Evolutionary conservation across 2,113 vertebrate species (phyloP).

Genomic region (Mobula hypostoma): DNA sequence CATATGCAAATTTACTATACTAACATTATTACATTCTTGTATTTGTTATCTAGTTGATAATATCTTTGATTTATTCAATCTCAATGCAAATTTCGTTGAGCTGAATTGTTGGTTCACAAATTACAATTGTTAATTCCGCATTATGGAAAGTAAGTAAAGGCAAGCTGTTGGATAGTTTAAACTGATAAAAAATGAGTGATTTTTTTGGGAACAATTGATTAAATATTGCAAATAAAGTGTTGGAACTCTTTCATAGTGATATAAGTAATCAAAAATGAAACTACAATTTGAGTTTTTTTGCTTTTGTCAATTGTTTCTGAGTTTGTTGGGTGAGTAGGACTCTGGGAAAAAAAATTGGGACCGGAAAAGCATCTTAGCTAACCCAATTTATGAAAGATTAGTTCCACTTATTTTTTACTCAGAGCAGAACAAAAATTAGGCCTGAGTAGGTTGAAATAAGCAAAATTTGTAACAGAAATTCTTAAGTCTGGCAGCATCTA

Average conservation of each 20-base stretch:
- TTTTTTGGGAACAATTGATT: neutral
- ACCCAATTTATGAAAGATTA: neutral
- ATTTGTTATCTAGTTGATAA: neutral
- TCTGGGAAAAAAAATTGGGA: neutral
- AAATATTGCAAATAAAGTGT: neutral
- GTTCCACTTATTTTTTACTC: neutral
- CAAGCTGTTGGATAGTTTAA: neutral
- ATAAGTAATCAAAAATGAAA: neutral
- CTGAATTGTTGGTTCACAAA: neutral
- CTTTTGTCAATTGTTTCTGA: neutral
- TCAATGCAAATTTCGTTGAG: neutral
- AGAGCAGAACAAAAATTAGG: neutral
- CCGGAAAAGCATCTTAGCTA: neutral
- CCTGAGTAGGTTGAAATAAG: neutral
- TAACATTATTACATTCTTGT: neutral
- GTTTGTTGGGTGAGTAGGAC: neutral
- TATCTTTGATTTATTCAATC: neutral
- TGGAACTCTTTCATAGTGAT: neutral
- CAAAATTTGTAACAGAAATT: no score
- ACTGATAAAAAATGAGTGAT: neutral
- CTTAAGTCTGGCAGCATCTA: no score
- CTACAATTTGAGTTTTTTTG: neutral
- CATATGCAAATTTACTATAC: neutral
- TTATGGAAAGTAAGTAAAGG: neutral
- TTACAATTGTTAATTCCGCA: neutral